These are phyloP conservation scores for Eupithecia dodoneata DNA, from an alignment of 2,888 invertebrate species.

Conservation along the genomic window DNA sequence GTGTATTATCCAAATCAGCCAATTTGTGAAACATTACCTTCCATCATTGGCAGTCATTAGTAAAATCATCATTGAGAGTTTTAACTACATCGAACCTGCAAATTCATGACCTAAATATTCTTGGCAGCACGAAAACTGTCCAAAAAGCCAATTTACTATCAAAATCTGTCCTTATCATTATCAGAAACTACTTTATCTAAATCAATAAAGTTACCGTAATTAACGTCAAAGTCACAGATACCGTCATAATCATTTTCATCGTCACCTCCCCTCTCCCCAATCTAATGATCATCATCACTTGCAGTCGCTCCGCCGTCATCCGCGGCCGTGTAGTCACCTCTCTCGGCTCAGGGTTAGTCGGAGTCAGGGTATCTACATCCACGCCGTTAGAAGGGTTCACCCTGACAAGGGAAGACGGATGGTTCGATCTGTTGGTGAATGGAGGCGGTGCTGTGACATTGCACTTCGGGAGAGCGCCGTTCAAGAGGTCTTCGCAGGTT, in stretches of 20 bases:
- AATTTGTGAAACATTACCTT: not conserved
- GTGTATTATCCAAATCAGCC: not conserved
- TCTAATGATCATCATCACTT: conserved; percentile 24
- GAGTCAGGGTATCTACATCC: conserved; percentile 97
- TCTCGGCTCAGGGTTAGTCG: conserved; percentile 96
- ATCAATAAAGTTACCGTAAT: not conserved
- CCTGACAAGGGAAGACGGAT: conserved; percentile 94
- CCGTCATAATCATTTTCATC: conserved; percentile 18
- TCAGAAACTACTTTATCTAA: not conserved
- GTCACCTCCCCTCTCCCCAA: not conserved
- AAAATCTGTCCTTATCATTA: not conserved
- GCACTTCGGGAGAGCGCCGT: conserved; percentile 96
- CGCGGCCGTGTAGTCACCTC: conserved; percentile 96
- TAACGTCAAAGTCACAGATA: not conserved
- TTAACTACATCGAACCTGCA: not conserved
- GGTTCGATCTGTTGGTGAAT: conserved; percentile 99
- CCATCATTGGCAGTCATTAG: not conserved
- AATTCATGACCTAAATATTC: not conserved
- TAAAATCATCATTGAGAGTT: not conserved
- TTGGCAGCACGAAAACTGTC: not conserved
- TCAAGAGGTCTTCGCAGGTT: conserved; percentile 93
- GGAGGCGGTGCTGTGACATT: conserved; percentile 99
- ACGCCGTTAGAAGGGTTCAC: conserved; percentile 98
- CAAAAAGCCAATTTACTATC: not conserved
- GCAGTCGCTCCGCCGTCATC: conserved; percentile 98